Percentiles rank a stretch among this genome's conserved stretches.
Conservation (phyloP, 2,113 vertebrate genomes). For the Accipiter virgatus region DNA sequence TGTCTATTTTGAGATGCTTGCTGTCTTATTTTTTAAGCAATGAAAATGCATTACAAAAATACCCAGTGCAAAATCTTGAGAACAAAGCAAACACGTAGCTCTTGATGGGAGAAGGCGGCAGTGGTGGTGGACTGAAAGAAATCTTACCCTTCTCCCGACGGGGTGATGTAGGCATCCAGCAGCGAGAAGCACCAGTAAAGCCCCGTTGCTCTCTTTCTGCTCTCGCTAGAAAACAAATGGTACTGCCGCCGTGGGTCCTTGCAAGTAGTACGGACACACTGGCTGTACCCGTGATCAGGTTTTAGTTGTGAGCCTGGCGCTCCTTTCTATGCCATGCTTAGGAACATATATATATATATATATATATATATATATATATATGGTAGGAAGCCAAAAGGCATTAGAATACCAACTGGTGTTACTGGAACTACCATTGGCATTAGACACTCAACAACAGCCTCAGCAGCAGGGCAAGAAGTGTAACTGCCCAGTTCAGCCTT, state of each 20-base stretch:
- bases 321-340: neutral
- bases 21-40: neutral
- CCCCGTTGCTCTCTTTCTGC: neutral
- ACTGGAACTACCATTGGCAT: neutral
- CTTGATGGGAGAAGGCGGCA: too few relatives aligned
- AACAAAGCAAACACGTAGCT: neutral
- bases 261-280: neutral
- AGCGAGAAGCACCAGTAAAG: neutral
- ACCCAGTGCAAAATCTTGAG: neutral
- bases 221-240: neutral
- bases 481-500: neutral
- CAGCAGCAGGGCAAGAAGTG: neutral
- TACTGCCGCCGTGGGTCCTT: too few relatives aligned
- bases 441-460: rapidly evolving
- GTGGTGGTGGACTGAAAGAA: neutral
- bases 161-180: rapidly evolving
- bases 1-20: neutral
- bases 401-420: neutral
- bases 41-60: neutral
- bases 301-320: neutral
- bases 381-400: neutral
- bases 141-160: rapidly evolving
- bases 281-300: neutral
- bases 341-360: neutral
- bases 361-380: neutral